These are phyloP conservation scores for Pegea sp. DNA, from an alignment of 23 tunicate species.

Conservation along the genomic window DNA sequence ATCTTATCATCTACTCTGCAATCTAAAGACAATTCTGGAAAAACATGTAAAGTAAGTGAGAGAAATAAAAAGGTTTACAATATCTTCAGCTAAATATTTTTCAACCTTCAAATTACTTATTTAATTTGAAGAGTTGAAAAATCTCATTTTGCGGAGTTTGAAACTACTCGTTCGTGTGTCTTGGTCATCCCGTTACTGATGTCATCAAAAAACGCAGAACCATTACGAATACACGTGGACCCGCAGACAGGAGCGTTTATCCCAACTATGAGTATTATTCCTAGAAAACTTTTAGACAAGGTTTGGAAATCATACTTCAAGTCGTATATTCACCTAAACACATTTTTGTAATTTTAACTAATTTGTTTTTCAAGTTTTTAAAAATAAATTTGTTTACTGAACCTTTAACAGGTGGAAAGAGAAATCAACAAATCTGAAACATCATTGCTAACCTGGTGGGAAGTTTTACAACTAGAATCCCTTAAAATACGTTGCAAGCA, in stretches of 20 bases:
- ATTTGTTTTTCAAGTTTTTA: no score
- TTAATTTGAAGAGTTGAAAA: conserved; percentile 10
- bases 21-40: conserved; percentile 25
- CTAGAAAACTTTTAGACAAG: conserved; percentile 22
- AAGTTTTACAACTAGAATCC: conserved; percentile 5
- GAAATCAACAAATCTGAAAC: conserved; percentile 37
- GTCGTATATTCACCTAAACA: neutral
- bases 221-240: conserved; percentile 46
- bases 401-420: conserved; percentile 71
- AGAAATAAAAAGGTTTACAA: no score
- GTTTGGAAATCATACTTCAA: neutral
- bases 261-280: conserved; percentile 22
- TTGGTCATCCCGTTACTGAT: conserved; percentile 62
- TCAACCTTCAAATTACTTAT: neutral
- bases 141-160: conserved; percentile 24
- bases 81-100: conserved; percentile 1
- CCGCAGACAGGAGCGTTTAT: conserved; percentile 89
- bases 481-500: conserved; percentile 20
- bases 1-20: conserved; percentile 27
- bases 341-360: no score
- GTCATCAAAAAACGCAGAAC: conserved; percentile 4
- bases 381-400: no score
- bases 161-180: conserved; percentile 4
- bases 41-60: conserved; percentile 42
- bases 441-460: conserved; percentile 22